phyloP scores from a whole-genome alignment of 2,888 invertebrate species.

The Tenthredo amoena region DNA sequence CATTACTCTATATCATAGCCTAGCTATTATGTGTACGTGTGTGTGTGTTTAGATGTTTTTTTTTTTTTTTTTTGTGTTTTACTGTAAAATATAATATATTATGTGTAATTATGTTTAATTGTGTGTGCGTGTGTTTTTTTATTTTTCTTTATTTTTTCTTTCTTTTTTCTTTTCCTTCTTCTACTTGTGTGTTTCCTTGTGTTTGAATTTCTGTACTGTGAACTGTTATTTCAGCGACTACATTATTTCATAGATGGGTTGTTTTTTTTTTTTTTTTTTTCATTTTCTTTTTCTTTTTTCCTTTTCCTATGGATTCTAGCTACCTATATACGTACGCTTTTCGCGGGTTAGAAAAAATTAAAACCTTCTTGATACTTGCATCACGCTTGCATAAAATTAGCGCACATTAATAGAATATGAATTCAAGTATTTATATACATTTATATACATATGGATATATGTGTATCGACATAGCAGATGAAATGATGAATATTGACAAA shows the following conservation, averaged over 20 bases:
- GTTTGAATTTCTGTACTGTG: background rate
- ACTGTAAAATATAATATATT: slow-evolving; percentile 35
- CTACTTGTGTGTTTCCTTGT: background rate
- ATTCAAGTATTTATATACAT: background rate
- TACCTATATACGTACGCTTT: slow-evolving; percentile 29
- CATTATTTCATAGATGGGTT: background rate
- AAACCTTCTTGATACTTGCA: slow-evolving; percentile 28
- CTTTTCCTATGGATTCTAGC: background rate
- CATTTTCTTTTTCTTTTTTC: background rate
- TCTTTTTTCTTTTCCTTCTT: background rate
- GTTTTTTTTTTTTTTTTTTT: too few relatives aligned
- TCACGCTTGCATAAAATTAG: background rate
- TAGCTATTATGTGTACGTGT: slow-evolving; percentile 68
- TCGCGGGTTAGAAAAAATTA: background rate
- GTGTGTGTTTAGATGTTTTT: slow-evolving; percentile 56
- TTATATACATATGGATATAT: too few relatives aligned
- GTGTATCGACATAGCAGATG: too few relatives aligned
- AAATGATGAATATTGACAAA: background rate
- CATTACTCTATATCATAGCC: slow-evolving; percentile 75
- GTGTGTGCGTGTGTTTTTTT: slow-evolving; percentile 66
- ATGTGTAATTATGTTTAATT: slow-evolving; percentile 62
- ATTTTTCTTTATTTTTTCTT: slow-evolving; percentile 60
- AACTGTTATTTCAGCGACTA: slow-evolving; percentile 10
- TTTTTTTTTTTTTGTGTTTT: slow-evolving; percentile 17
- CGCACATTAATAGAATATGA: background rate